Conservation (phyloP, 1,140 invertebrate species). For the Nymphalis io region DNA sequence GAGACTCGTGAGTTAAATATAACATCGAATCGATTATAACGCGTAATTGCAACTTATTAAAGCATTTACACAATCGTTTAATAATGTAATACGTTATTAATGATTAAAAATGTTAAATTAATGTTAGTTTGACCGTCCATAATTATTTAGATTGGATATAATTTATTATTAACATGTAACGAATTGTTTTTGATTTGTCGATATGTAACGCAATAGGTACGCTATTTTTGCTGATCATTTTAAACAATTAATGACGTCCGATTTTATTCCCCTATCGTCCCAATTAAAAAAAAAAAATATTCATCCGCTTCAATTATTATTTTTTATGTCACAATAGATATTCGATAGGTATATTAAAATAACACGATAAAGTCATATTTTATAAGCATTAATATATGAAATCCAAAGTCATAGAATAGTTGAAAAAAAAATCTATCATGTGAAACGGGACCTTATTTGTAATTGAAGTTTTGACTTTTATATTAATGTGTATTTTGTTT, state of each 20-base stretch:
- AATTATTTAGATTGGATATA: too few species aligned
- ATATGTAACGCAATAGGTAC: too few species aligned
- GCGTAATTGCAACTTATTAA: neutral
- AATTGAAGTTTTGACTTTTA: neutral
- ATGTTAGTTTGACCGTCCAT: neutral
- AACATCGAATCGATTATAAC: neutral
- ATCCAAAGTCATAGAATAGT: neutral
- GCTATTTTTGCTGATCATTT: too few species aligned
- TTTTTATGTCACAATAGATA: too few species aligned
- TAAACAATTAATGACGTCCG: too few species aligned
- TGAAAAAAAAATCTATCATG: neutral
- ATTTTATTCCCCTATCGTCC: too few species aligned
- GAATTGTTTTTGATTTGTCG: too few species aligned
- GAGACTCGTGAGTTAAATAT: neutral
- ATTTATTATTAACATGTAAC: too few species aligned
- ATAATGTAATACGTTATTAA: too few species aligned
- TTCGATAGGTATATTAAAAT: neutral
- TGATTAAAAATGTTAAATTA: neutral
- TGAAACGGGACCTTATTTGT: slow-evolving; percentile 6
- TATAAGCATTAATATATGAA: neutral
- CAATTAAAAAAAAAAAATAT: neutral
- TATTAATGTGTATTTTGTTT: neutral
- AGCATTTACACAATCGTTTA: neutral
- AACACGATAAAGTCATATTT: neutral
- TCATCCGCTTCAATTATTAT: too few species aligned